Evolutionary conservation across 1,140 invertebrate genomes (phyloP).

Genomic region (Drosophila rhopaloa): DNA sequence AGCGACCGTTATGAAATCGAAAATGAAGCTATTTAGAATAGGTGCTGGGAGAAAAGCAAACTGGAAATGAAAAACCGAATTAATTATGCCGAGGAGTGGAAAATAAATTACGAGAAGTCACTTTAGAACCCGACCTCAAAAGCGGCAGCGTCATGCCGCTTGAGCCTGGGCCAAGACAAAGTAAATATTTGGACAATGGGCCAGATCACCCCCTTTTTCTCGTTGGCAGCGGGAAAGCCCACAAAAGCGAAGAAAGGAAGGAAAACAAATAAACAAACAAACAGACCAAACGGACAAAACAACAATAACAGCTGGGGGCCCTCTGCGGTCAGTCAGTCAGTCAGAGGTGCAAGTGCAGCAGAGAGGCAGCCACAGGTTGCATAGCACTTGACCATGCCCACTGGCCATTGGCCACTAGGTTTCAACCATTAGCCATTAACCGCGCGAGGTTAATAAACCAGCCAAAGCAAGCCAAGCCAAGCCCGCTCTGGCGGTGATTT

Average conservation of each 20-base stretch:
- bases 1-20: slow-evolving; percentile 72
- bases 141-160: slow-evolving; percentile 70
- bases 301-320: slow-evolving; percentile 53
- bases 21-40: slow-evolving; percentile 78
- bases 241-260: slow-evolving; percentile 36
- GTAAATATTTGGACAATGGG: slow-evolving; percentile 79
- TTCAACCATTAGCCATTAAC: slow-evolving; percentile 47
- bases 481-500: slow-evolving; percentile 58
- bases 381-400: slow-evolving; percentile 62
- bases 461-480: slow-evolving; percentile 42
- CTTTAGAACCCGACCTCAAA: slow-evolving; percentile 60
- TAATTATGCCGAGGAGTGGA: slow-evolving; percentile 64
- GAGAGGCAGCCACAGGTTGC: slow-evolving; percentile 49
- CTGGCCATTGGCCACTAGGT: slow-evolving; percentile 18
- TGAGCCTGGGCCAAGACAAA: slow-evolving; percentile 54
- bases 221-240: slow-evolving; percentile 46
- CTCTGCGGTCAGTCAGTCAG: slow-evolving; percentile 49
- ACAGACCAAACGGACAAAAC: slow-evolving; percentile 25
- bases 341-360: slow-evolving; percentile 70
- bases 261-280: slow-evolving; percentile 51
- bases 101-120: slow-evolving; percentile 76
- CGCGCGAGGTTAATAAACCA: slow-evolving; percentile 68
- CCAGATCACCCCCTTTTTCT: slow-evolving; percentile 28
- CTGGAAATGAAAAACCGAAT: slow-evolving; percentile 73
- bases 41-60: slow-evolving; percentile 18